phyloP scores from a whole-genome alignment of 2,888 invertebrate genomes.

The Drosophila neutralis region DNA sequence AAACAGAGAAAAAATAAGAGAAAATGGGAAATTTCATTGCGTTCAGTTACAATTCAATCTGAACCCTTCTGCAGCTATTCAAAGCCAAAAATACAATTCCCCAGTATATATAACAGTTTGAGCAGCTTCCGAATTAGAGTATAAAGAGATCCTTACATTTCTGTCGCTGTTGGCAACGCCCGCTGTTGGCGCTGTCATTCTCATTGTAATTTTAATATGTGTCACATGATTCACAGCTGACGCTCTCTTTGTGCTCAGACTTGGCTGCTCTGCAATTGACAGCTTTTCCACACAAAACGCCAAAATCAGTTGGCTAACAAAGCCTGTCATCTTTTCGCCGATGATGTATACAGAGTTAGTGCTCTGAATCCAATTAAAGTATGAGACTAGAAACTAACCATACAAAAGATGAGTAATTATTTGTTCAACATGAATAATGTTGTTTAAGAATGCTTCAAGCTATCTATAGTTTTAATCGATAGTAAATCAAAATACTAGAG shows the following conservation, averaged over 20 bases:
- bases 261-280: constrained; percentile 7
- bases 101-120: not conserved
- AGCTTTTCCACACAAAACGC: constrained; percentile 20
- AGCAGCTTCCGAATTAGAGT: not conserved
- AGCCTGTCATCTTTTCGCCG: not conserved
- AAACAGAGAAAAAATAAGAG: constrained; percentile 21
- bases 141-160: constrained; percentile 2
- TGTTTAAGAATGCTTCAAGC: not conserved
- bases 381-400: not conserved
- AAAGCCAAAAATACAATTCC: constrained; percentile 47
- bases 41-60: constrained; percentile 6
- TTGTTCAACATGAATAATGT: not conserved
- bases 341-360: not conserved
- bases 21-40: constrained; percentile 1
- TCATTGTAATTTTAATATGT: constrained; percentile 52
- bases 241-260: constrained; percentile 12
- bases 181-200: constrained; percentile 3
- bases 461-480: not conserved
- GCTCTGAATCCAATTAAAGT: not conserved
- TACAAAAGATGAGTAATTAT: not conserved
- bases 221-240: constrained; percentile 53
- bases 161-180: constrained; percentile 27
- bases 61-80: constrained; percentile 37
- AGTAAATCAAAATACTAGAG: not conserved
- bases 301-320: constrained; percentile 14